Conservation (phyloP, 2,113 vertebrate species). For the Anas platyrhynchos region DNA sequence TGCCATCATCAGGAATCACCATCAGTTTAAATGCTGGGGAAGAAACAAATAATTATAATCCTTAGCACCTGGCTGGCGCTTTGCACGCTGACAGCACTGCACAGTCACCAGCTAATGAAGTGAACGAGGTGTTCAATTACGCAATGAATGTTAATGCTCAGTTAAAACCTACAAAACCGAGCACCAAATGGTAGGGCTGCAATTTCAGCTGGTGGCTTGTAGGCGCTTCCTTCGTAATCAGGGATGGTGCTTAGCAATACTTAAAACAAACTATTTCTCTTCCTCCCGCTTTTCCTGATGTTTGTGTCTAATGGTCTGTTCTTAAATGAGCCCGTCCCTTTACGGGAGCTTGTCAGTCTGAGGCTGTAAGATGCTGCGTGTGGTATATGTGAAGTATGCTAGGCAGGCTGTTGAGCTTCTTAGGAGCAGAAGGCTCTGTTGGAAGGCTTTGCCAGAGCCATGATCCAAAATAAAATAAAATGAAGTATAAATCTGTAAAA, state of each 20-base stretch:
- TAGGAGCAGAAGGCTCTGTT: neutral
- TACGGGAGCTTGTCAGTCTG: constrained; percentile 20
- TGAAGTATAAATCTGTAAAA: neutral
- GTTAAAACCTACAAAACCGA: constrained; percentile 56
- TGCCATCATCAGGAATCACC: neutral
- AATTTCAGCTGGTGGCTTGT: neutral
- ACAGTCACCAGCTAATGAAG: constrained; percentile 64
- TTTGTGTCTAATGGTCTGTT: constrained; percentile 18
- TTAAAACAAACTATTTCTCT: constrained; percentile 39
- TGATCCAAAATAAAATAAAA: neutral
- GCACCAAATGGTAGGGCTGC: constrained; percentile 34
- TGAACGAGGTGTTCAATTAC: constrained; percentile 58
- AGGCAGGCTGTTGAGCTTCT: neutral
- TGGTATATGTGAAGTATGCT: neutral
- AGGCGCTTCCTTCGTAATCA: neutral
- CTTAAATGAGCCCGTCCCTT: constrained; percentile 16
- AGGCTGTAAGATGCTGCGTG: neutral
- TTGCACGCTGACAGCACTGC: constrained; percentile 30
- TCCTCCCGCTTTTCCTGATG: constrained; percentile 29
- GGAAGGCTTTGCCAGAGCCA: neutral
- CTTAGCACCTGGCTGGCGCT: constrained; percentile 50
- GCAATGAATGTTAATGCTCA: constrained; percentile 64
- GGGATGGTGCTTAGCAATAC: neutral
- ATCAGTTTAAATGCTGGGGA: neutral
- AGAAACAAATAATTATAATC: constrained; percentile 53